phyloP scores from a whole-genome alignment of 92 coral and sea anemone species.

The Galaxea fascicularis region DNA sequence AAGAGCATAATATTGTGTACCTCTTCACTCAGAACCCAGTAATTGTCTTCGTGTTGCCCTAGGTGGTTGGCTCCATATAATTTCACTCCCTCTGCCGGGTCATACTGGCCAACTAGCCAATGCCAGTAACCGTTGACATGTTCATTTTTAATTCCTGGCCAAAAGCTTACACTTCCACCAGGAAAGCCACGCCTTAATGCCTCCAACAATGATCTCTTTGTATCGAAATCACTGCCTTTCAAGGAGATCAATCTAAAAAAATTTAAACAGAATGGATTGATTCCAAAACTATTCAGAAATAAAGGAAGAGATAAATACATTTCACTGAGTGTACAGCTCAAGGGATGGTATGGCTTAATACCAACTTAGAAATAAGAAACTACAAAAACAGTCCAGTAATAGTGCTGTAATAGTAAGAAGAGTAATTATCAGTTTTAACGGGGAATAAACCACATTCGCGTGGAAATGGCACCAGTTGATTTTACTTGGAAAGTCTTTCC shows the following conservation, averaged over 20 bases:
- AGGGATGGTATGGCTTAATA: neutral
- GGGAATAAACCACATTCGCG: neutral
- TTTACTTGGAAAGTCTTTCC: too few species aligned
- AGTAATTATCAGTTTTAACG: too few species aligned
- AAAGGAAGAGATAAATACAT: neutral
- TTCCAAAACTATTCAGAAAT: neutral
- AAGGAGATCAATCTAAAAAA: constrained; percentile 21
- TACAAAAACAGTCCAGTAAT: neutral
- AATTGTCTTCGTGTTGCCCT: constrained; percentile 17
- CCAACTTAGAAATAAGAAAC: neutral
- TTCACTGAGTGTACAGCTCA: neutral
- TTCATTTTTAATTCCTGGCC: constrained; percentile 34
- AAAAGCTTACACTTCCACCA: constrained; percentile 37
- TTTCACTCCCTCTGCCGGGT: constrained; percentile 16
- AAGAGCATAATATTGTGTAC: constrained; percentile 22
- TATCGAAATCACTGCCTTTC: constrained; percentile 52
- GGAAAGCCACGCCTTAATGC: constrained; percentile 42
- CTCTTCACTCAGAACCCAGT: constrained; percentile 43
- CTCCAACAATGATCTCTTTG: constrained; percentile 33
- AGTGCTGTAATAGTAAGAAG: too few species aligned
- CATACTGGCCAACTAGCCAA: constrained; percentile 43
- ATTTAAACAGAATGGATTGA: neutral
- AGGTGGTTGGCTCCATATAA: constrained; percentile 6
- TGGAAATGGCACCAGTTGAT: too few species aligned
- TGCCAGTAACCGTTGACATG: constrained; percentile 46